These are phyloP conservation scores for Eupeodes luniger DNA, from an alignment of 2,888 invertebrate species.

Conservation along the genomic window DNA sequence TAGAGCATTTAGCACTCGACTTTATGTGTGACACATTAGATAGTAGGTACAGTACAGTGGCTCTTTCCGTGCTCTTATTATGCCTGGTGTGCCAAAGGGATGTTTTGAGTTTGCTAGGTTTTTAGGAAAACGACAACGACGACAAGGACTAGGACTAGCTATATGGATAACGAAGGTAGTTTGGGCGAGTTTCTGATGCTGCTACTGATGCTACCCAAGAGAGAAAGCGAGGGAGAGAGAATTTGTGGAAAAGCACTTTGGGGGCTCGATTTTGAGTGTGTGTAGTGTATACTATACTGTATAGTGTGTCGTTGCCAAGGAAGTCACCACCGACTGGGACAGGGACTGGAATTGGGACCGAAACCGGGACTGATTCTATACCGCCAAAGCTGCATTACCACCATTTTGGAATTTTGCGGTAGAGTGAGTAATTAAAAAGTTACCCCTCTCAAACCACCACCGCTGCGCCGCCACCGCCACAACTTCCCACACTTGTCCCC, in stretches of 20 bases:
- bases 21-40: conserved; percentile 69
- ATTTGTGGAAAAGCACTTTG: conserved; percentile 43
- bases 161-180: conserved; percentile 14
- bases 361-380: background rate
- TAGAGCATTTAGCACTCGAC: conserved; percentile 65
- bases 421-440: conserved; percentile 73
- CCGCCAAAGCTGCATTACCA: background rate
- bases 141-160: background rate
- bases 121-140: conserved; percentile 17
- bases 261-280: conserved; percentile 38
- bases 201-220: conserved; percentile 20
- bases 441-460: conserved; percentile 4
- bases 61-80: background rate
- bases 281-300: too few species aligned
- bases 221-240: conserved; percentile 2
- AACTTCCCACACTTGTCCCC: background rate
- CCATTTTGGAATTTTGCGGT: conserved; percentile 36
- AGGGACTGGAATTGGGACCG: background rate
- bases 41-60: conserved; percentile 22
- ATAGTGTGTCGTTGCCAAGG: conserved; percentile 18
- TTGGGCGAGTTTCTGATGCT: conserved; percentile 22
- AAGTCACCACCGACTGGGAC: conserved; percentile 41
- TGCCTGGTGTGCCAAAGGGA: conserved; percentile 28
- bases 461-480: background rate
- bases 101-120: conserved; percentile 7